Evolutionary conservation across 2,797 vertebrate genomes (phyloP), one percentile per base, ranked within the genome.

Genomic region (Mus minutoides): DNA sequence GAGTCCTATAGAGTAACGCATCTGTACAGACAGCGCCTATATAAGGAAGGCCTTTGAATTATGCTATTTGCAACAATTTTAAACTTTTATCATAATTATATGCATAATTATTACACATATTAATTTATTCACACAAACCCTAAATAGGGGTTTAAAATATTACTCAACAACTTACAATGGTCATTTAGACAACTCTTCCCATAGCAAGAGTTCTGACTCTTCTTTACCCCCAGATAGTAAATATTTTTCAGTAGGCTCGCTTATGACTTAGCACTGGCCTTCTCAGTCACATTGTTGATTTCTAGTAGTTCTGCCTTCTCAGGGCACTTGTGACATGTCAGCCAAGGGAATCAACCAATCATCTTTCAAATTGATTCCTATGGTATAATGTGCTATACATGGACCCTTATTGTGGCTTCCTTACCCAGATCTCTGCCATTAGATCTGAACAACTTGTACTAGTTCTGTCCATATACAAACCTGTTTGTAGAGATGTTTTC

Each of bases 401-500:
- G 71, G 64, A 87, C 14, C 19, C 82, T 34, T 13, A 8, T 14
- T 67, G 58, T 6, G 37, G n/a, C 29, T 89, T 84, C 56, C 8
- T 67, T 31, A 34, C n/a, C 49, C 12, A 52, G 69, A 11, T 90
- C n/a, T 37, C 22, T 0, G n/a, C 12, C 6, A 10, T 14, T 43
- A 71, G 16, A 80, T 67, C 60, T 7, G 3, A 29, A 77, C 40
- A 40, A 40, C 10, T 86, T 19, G 24, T 0, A 0, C 58, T 78
- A 69, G 12, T 85, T 13, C 11, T 26, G 21, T 43, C 49, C 29
- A 60, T 40, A 67, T 52, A 83, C 46, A 69, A 78, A 21, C 24
- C 56, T 92, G 29, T n/a, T 37, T 29, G 60, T 17, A 88, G 90
- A 80, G 60, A 75, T 88, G 62, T 46, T 77, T 92, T 93, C 86